A percentile compares a stretch with the other conserved stretches of the same genome.
These are phyloP conservation scores for Pangasius djambal DNA, from an alignment of 2,797 vertebrate species.

Conservation along the genomic window DNA sequence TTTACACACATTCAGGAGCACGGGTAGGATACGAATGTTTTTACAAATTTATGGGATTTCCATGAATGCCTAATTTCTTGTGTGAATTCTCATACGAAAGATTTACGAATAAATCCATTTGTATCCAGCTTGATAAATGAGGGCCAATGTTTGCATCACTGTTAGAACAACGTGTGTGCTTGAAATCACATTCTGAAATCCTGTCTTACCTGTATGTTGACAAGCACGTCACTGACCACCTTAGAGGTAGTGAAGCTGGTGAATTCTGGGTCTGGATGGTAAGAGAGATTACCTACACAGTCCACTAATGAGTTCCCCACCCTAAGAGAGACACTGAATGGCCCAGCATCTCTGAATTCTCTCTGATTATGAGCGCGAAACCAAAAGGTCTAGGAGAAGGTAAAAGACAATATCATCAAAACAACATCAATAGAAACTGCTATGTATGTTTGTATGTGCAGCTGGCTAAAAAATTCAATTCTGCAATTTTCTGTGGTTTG, in stretches of 20 bases:
- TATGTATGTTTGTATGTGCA: not conserved
- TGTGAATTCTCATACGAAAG: not conserved
- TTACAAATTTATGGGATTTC: not conserved
- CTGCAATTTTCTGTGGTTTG: not conserved
- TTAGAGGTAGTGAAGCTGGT: constrained; percentile 68
- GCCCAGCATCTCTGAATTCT: not conserved
- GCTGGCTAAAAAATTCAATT: not conserved
- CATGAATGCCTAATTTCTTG: not conserved
- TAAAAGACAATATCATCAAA: not conserved
- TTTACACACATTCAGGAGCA: not conserved
- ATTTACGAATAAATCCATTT: not conserved
- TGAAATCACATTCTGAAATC: not conserved
- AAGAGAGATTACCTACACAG: constrained; percentile 73
- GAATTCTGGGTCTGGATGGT: constrained; percentile 83
- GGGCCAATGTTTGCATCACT: not conserved
- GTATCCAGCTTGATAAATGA: not conserved
- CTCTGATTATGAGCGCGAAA: constrained; percentile 50
- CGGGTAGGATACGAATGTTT: not conserved
- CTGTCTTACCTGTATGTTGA: constrained; percentile 69
- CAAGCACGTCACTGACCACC: not conserved
- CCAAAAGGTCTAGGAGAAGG: constrained; percentile 56
- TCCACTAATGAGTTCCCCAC: constrained; percentile 74
- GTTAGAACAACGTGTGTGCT: not conserved
- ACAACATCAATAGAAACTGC: not conserved
- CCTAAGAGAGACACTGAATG: constrained; percentile 63